Base-by-base conservation (phyloP, 1,140 invertebrate species). In the Leptoteleia sp. region DNA sequence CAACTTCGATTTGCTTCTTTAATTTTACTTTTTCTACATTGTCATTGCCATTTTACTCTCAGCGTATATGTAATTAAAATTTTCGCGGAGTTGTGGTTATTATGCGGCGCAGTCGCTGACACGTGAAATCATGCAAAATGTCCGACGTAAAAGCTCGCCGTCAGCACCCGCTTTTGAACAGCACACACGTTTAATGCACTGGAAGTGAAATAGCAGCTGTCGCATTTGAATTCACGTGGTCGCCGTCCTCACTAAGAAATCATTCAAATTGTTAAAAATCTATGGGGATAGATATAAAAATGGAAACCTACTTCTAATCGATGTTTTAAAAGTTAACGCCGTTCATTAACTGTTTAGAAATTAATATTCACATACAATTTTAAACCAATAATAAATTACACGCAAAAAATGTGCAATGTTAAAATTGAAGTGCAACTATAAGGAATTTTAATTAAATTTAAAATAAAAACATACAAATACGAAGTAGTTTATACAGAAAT, bases 121-220 rank as follows among this genome's bases (percentile, higher is more conserved):
- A 84, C 84, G 84, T 83, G 76, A 85, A 85, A 85, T 84, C 83
- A 83, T 83, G 83, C 83, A 84, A 82, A 85, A 85, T 83, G 80
- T 82, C 65, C 76, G 76, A 71, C 82, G 68, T 82, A 84, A 82
- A 84, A 85, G 79, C 78, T 75, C 70, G 75, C 72, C 72, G 80
- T 85, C 76, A 81, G 76, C 82, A 73, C 42, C 59, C 76, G 79
- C 72, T 82, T 79, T 80, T 73, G 61, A 82, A 83, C 81, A 72
- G 75, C 72, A 54, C 61, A 42, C 59, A 79, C 73, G 79, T 68
- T 83, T 83, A 84, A 85, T 84, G 82, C 79, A 83, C 80, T 81
- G 82, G 80, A 85, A 85, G 79, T 80, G 80, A 83, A 84, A 85
- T 81, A 84, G 75, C 84, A 84, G 82, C 83, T 85, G 83, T 83